Evolutionary conservation across 1,140 invertebrate genomes (phyloP).

Genomic region (Proctacanthus coquilletti): DNA sequence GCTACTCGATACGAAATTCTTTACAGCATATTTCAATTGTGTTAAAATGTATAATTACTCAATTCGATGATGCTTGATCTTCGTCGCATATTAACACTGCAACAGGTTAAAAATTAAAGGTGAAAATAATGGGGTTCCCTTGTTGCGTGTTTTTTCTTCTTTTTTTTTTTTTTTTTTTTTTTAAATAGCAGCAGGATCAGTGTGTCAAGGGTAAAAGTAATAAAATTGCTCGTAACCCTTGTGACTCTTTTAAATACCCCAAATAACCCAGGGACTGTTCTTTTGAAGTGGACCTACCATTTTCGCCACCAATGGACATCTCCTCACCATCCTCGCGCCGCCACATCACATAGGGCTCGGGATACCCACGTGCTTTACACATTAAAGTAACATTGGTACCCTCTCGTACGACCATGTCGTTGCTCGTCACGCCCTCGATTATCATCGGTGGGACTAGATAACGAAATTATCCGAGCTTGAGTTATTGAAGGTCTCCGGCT

Average conservation of each 20-base stretch:
- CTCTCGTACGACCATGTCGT: conserved; percentile 80
- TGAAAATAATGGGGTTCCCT: no score
- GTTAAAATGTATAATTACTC: no score
- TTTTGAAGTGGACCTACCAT: no score
- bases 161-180: no score
- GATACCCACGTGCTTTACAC: conserved; percentile 78
- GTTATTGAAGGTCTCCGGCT: conserved; percentile 3
- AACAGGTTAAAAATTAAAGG: no score
- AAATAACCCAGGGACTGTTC: no score
- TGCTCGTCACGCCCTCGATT: conserved; percentile 67
- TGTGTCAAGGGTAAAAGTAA: conserved; percentile 3
- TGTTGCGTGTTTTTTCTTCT: no score
- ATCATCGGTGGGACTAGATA: conserved; percentile 67
- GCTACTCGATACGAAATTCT: no score
- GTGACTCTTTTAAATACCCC: conserved; percentile 1
- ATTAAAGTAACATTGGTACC: conserved; percentile 71
- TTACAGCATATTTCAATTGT: no score
- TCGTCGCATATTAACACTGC: no score
- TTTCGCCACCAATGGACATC: conserved; percentile 71
- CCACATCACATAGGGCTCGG: conserved; percentile 84
- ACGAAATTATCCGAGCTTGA: background rate
- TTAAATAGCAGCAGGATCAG: no score
- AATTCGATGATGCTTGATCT: no score
- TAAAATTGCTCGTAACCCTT: conserved; percentile 6
- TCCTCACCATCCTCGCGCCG: conserved; percentile 72